phyloP scores from a whole-genome alignment of 2,113 vertebrate species.

The Psittacula cyanocephala region DNA sequence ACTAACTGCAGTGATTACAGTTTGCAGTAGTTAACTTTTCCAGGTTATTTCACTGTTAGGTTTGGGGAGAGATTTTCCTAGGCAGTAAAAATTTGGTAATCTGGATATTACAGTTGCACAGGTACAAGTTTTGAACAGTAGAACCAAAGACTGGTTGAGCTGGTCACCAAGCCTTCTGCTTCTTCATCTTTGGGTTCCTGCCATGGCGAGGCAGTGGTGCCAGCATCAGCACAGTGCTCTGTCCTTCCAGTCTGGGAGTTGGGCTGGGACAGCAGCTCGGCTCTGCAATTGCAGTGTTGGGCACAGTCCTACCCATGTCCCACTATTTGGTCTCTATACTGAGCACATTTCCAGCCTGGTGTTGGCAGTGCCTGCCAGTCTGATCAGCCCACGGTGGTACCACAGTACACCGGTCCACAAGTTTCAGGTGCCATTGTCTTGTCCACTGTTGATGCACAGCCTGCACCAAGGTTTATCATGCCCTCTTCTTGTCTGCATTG shows the following conservation, averaged over 20 bases:
- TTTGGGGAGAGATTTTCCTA: background rate
- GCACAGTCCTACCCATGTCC: background rate
- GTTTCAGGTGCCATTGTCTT: background rate
- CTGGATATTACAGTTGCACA: background rate
- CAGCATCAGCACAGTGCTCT: rapidly evolving
- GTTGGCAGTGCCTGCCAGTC: background rate
- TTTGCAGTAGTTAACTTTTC: background rate
- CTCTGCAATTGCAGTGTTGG: background rate
- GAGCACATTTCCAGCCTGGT: background rate
- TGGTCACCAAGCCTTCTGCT: background rate
- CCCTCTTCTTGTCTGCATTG: background rate
- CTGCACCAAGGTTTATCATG: background rate
- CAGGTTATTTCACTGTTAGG: background rate
- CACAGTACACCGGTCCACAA: background rate
- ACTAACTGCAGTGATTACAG: background rate
- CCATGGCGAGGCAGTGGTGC: background rate
- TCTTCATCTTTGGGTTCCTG: background rate
- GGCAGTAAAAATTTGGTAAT: background rate
- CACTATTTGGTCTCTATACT: background rate
- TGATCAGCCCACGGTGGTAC: background rate
- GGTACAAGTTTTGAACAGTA: background rate
- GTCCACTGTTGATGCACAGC: background rate
- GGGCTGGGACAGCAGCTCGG: background rate
- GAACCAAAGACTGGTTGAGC: background rate
- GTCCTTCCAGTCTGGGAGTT: rapidly evolving